A percentile compares a stretch with the other conserved stretches of the same genome.
Conservation (phyloP, 2,888 invertebrate species). For the Erebia ligea region DNA sequence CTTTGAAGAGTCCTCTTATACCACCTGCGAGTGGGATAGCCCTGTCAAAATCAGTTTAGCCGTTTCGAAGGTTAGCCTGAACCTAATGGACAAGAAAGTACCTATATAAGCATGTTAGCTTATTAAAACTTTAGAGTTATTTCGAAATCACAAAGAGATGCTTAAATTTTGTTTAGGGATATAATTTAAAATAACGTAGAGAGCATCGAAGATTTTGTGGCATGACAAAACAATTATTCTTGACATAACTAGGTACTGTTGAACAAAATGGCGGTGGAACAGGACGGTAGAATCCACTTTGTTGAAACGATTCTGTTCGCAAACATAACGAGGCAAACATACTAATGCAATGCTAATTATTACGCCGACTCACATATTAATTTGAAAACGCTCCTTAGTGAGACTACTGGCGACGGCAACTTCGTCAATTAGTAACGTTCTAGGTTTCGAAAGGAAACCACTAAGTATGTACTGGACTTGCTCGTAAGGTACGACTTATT, state of each 20-base stretch:
- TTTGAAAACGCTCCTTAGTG: slow-evolving; percentile 72
- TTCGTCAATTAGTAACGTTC: slow-evolving; percentile 65
- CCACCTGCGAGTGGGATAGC: too few relatives aligned
- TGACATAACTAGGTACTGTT: neutral
- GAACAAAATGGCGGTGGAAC: slow-evolving; percentile 28
- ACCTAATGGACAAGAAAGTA: too few relatives aligned
- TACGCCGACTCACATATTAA: slow-evolving; percentile 75
- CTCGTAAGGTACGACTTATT: neutral
- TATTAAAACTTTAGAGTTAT: neutral
- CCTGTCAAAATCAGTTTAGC: too few relatives aligned
- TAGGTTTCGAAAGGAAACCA: slow-evolving; percentile 56
- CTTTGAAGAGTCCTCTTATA: too few relatives aligned
- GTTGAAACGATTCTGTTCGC: slow-evolving; percentile 41
- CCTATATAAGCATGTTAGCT: too few relatives aligned
- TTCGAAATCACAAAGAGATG: neutral
- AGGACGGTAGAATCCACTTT: slow-evolving; percentile 18
- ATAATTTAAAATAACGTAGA: neutral
- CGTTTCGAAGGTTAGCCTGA: too few relatives aligned
- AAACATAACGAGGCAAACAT: slow-evolving; percentile 69
- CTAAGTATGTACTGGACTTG: slow-evolving; percentile 11
- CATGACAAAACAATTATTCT: slow-evolving; percentile 4
- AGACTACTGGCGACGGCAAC: slow-evolving; percentile 56
- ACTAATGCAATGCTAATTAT: slow-evolving; percentile 78
- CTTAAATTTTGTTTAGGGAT: neutral
- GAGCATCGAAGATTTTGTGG: neutral